phyloP scores from a whole-genome alignment of 1,140 invertebrate genomes.

The Papilio dardanus region DNA sequence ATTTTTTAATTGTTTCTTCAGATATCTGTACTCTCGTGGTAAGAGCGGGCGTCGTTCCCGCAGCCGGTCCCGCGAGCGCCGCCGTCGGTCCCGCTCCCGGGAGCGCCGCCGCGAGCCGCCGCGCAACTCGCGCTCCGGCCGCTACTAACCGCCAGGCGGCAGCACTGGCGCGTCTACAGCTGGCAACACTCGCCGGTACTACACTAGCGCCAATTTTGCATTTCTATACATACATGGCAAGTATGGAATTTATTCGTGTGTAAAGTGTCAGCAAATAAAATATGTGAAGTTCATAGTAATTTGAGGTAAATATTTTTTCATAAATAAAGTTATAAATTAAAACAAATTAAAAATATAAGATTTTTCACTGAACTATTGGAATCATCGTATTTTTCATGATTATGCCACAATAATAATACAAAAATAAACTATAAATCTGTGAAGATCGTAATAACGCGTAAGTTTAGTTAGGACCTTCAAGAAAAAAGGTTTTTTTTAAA shows the following conservation, averaged over 20 bases:
- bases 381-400: too few relatives aligned
- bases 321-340: neutral
- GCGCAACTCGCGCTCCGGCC: slow-evolving; percentile 76
- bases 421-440: too few relatives aligned
- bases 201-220: slow-evolving; percentile 9
- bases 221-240: slow-evolving; percentile 8
- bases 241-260: neutral
- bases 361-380: neutral
- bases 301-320: neutral
- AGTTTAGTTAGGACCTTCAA: too few relatives aligned
- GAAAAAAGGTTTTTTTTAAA: too few relatives aligned
- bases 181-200: neutral
- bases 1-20: slow-evolving; percentile 57
- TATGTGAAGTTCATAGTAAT: neutral
- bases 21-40: slow-evolving; percentile 84
- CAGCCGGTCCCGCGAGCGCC: slow-evolving; percentile 68
- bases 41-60: slow-evolving; percentile 68
- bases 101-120: slow-evolving; percentile 78
- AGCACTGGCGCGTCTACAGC: neutral
- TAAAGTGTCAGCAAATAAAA: neutral
- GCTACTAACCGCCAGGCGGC: slow-evolving; percentile 53
- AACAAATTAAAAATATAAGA: neutral
- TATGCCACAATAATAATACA: too few relatives aligned
- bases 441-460: too few relatives aligned
- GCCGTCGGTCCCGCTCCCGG: slow-evolving; percentile 81